Evolutionary conservation across 1,140 invertebrate species (phyloP).

Genomic region (Rhynchophorus ferrugineus): DNA sequence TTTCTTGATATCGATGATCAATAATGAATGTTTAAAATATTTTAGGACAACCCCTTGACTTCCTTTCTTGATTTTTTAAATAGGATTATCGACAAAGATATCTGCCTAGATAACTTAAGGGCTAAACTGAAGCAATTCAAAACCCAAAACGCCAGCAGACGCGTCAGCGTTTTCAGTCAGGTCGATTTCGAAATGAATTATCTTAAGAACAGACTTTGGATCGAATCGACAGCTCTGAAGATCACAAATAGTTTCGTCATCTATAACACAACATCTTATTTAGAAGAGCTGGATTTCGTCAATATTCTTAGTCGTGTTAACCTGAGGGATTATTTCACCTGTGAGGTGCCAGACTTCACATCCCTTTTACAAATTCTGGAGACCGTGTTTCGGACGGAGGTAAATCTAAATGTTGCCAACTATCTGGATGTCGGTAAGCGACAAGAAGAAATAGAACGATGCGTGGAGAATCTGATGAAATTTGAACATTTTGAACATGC

Average conservation of each 20-base stretch:
- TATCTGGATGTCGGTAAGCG: constrained; percentile 34
- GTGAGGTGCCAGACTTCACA: constrained; percentile 46
- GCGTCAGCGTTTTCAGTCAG: constrained; percentile 29
- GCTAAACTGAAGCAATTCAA: constrained; percentile 28
- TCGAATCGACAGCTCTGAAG: constrained; percentile 47
- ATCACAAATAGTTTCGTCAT: constrained; percentile 48
- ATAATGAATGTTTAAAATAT: constrained; percentile 16
- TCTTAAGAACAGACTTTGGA: constrained; percentile 43
- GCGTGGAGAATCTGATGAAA: constrained; percentile 45
- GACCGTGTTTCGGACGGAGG: constrained; percentile 40
- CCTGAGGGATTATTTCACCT: constrained; percentile 43
- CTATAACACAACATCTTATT: constrained; percentile 47
- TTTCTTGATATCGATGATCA: constrained; percentile 1
- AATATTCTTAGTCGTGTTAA: constrained; percentile 20
- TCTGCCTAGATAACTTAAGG: constrained; percentile 22
- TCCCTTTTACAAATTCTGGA: constrained; percentile 46
- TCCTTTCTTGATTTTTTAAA: constrained; percentile 46
- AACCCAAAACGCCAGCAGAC: constrained; percentile 25
- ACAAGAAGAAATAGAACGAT: constrained; percentile 40
- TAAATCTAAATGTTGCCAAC: constrained; percentile 38
- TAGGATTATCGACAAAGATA: constrained; percentile 36
- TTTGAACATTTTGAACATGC: constrained; percentile 48
- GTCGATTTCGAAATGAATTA: constrained; percentile 35
- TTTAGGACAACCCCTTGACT: constrained; percentile 52
- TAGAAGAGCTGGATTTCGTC: constrained; percentile 42